Percentiles rank a stretch among this genome's conserved stretches.
Evolutionary conservation across 1,140 invertebrate genomes (phyloP).

Genomic region (Melipona quadrifasciata): DNA sequence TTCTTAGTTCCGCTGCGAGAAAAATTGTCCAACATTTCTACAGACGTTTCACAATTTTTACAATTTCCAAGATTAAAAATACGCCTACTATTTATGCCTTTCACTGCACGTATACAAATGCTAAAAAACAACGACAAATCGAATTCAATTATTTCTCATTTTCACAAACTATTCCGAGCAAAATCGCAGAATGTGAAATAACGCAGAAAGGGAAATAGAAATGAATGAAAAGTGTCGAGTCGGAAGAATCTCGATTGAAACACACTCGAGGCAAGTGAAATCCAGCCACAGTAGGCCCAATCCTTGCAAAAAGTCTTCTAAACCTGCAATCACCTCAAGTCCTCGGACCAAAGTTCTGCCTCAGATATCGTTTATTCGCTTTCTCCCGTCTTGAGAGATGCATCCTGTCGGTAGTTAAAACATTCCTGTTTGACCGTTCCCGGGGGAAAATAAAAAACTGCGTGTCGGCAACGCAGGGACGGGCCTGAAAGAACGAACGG

Average conservation of each 20-base stretch:
- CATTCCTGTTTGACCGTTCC: constrained; percentile 39
- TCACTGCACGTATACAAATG: too few species aligned
- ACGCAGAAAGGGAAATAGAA: too few species aligned
- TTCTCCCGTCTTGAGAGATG: not conserved
- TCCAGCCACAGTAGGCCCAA: too few species aligned
- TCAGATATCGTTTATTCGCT: not conserved
- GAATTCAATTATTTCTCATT: too few species aligned
- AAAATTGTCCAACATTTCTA: too few species aligned
- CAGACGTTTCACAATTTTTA: too few species aligned
- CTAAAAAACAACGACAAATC: too few species aligned
- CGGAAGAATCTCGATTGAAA: not conserved
- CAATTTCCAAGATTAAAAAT: too few species aligned
- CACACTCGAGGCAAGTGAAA: not conserved
- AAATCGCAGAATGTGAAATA: too few species aligned
- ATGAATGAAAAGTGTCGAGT: not conserved
- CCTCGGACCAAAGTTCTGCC: not conserved
- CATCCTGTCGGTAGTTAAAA: constrained; percentile 57
- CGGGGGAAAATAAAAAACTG: not conserved
- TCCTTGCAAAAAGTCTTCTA: not conserved
- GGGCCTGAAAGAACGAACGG: not conserved
- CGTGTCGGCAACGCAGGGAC: not conserved
- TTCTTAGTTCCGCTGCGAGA: too few species aligned
- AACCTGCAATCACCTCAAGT: not conserved
- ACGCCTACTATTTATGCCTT: too few species aligned
- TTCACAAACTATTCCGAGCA: too few species aligned